Percentiles rank a stretch among this genome's conserved stretches.
These are phyloP conservation scores for Polyergus mexicanus DNA, from an alignment of 1,140 invertebrate genomes.

Conservation along the genomic window DNA sequence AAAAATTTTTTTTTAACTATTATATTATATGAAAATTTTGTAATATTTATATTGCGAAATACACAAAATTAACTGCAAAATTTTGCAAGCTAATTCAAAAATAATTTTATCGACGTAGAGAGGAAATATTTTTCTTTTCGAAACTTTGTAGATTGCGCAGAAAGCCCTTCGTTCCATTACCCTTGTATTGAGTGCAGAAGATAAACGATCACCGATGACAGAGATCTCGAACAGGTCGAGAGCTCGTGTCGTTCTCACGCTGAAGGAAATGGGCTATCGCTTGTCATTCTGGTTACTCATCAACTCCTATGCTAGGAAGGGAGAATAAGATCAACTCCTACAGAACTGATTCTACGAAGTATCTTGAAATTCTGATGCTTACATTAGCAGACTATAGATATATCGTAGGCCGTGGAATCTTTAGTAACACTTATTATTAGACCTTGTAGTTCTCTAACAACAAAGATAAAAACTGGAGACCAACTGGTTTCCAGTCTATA, in stretches of 20 bases:
- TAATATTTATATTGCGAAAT: too few species aligned
- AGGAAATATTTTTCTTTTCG: too few species aligned
- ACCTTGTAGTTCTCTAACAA: neutral
- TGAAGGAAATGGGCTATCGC: too few species aligned
- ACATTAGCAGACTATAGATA: neutral
- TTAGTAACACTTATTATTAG: conserved; percentile 2
- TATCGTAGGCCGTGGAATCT: neutral
- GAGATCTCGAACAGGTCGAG: neutral
- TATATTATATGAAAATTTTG: too few species aligned
- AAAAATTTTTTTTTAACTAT: too few species aligned
- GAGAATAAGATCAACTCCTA: too few species aligned
- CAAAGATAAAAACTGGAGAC: neutral
- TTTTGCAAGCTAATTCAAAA: too few species aligned
- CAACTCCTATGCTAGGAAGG: too few species aligned
- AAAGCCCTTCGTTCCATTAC: neutral
- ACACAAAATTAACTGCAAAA: too few species aligned
- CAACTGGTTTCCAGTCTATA: neutral
- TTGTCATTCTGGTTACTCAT: too few species aligned
- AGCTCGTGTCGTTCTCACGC: neutral
- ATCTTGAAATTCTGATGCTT: neutral
- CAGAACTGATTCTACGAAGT: too few species aligned
- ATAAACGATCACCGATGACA: neutral
- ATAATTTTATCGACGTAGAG: too few species aligned
- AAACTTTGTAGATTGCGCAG: neutral
- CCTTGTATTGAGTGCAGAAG: neutral